Conservation (phyloP, 1,140 invertebrate genomes). For the Bacillus rossius region DNA sequence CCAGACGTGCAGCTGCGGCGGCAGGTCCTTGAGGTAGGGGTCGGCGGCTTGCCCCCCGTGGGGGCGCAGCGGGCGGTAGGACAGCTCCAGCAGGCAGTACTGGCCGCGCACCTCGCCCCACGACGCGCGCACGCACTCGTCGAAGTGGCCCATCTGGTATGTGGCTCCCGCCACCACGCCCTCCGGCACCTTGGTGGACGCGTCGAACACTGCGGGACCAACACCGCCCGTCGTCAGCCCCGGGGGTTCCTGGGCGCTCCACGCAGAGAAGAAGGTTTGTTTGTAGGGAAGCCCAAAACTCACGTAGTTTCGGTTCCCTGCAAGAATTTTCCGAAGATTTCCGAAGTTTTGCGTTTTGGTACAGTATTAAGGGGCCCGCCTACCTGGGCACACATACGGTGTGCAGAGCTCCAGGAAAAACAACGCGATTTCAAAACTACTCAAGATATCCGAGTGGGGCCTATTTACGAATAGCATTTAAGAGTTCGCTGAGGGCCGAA, state of each 20-base stretch:
- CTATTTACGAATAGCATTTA: too few relatives aligned
- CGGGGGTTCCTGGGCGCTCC: neutral
- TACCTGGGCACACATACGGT: too few relatives aligned
- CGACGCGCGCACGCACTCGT: conserved; percentile 19
- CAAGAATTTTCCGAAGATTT: too few relatives aligned
- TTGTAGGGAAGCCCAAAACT: too few relatives aligned
- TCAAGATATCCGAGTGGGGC: too few relatives aligned
- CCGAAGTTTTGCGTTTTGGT: too few relatives aligned
- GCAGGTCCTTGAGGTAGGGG: conserved; percentile 33
- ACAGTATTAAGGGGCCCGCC: too few relatives aligned
- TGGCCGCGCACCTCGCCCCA: conserved; percentile 37
- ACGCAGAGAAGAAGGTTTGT: too few relatives aligned
- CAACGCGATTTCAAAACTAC: too few relatives aligned
- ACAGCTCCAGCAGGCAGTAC: conserved; percentile 48
- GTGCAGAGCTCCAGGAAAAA: too few relatives aligned
- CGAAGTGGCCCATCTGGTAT: conserved; percentile 21
- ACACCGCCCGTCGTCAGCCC: neutral
- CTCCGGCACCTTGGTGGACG: conserved; percentile 22
- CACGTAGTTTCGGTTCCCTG: too few relatives aligned
- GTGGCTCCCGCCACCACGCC: conserved; percentile 22
- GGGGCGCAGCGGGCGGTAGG: neutral
- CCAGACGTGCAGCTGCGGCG: conserved; percentile 44
- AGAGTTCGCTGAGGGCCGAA: too few relatives aligned
- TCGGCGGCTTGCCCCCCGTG: conserved; percentile 24
- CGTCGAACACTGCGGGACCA: conserved; percentile 22